These are phyloP conservation scores for Philotrypesis tridentata DNA, from an alignment of 1,140 invertebrate genomes.

Conservation along the genomic window DNA sequence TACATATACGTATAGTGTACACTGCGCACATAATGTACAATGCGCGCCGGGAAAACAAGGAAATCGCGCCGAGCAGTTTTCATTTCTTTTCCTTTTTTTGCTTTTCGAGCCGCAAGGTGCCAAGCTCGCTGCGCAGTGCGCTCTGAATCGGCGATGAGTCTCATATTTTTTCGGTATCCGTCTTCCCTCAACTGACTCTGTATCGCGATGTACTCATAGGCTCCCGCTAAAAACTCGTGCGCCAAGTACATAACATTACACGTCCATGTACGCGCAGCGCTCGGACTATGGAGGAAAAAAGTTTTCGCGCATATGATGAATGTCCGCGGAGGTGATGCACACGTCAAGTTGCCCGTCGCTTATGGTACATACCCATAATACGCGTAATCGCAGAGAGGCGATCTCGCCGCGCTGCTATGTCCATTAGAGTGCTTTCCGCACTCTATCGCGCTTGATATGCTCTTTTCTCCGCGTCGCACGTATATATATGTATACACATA, in stretches of 20 bases:
- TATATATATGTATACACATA: too few relatives aligned
- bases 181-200: background rate
- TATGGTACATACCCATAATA: too few relatives aligned
- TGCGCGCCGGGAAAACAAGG: background rate
- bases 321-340: background rate
- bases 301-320: slow-evolving; percentile 24
- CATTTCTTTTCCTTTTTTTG: background rate
- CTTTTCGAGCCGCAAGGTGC: background rate
- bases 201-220: too few relatives aligned
- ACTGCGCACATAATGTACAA: too few relatives aligned
- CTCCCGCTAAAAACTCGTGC: too few relatives aligned
- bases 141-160: background rate
- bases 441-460: background rate
- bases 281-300: background rate
- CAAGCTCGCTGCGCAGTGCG: too few relatives aligned
- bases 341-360: background rate
- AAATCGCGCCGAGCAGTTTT: background rate
- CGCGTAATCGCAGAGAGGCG: slow-evolving; percentile 17
- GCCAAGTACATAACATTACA: background rate
- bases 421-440: slow-evolving; percentile 2
- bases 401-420: background rate
- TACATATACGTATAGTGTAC: too few relatives aligned
- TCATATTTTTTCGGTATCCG: background rate
- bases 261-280: background rate
- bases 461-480: background rate